Base-by-base conservation (phyloP, 2,113 vertebrate genomes). In the Apeltes quadracus region DNA sequence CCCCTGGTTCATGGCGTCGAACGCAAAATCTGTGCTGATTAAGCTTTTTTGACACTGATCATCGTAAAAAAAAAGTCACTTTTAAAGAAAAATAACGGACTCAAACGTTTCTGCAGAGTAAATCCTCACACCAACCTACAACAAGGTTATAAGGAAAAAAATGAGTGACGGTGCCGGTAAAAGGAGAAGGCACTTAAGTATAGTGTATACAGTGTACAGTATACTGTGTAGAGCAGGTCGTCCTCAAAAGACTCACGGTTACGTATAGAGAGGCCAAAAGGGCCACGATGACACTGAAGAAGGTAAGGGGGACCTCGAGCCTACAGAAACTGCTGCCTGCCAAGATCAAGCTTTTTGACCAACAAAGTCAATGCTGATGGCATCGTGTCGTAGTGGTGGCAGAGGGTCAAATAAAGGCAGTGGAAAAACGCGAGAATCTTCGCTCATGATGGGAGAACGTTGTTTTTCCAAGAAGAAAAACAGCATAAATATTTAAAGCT, bases 31-130 rank as follows among this genome's bases (percentile, higher is more conserved):
- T 48, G 3, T n/a, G 20, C 59, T 46, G 23, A 78, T 51, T 29
- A n/a, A 61, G 66, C 53, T 78, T 64, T 61, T 78, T 79, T 59
- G 69, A 89, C 80, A 85, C 75, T 32, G 56, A 69, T 57, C 23
- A 38, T 39, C 29, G 69, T 46, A 5, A 57, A 25, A 32, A 66
- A 53, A 43, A 56, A 10, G 8, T 18, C 15, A n/a, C 10, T 41
- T 29, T 29, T 38, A 39, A 34, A 18, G 16, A 46, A 36, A 53
- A 27, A 61, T 50, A n/a, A n/a, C n/a, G 8, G 23, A 23, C 58
- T 16, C 3, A 44, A 43, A 64, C 18, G 32, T 18, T n/a, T n/a
- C 36, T 59, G 48, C 16, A 29, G 22, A 8, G 34, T 16, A 9
- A 20, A 53, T n/a, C 58, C 11, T 18, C 6, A 57, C n/a, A 38